Conservation (phyloP, 2,113 vertebrate genomes). For the Sorex fumeus region DNA sequence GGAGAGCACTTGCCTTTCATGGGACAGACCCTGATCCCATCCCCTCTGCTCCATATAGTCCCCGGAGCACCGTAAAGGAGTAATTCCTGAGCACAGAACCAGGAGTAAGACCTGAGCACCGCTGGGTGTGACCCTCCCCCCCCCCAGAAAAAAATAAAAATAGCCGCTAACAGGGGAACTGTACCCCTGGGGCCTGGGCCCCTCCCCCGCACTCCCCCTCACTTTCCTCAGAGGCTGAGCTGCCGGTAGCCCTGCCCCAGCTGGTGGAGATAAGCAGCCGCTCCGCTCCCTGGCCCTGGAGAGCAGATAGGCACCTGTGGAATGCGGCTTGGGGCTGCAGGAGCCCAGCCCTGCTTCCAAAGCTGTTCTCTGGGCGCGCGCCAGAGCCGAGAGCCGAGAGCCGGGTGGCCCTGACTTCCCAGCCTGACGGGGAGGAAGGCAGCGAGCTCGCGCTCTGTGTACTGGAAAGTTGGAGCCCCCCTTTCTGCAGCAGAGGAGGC, state of each 20-base stretch:
- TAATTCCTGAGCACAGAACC: too few relatives aligned
- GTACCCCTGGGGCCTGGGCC: not conserved
- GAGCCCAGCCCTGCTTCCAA: slow-evolving; percentile 17
- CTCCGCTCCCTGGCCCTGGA: not conserved
- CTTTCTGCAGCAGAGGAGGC: not conserved
- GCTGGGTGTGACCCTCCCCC: too few relatives aligned
- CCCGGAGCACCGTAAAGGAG: too few relatives aligned
- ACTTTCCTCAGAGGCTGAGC: not conserved
- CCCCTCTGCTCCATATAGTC: too few relatives aligned
- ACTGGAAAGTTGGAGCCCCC: not conserved
- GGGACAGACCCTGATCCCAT: too few relatives aligned
- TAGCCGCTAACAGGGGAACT: not conserved
- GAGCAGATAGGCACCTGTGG: not conserved
- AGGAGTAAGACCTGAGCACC: too few relatives aligned
- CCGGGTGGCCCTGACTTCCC: not conserved
- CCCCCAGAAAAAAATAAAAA: not conserved
- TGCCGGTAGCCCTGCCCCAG: not conserved
- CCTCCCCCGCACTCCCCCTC: not conserved
- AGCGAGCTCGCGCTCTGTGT: not conserved
- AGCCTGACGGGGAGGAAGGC: slow-evolving; percentile 38
- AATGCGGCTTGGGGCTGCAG: slow-evolving; percentile 63
- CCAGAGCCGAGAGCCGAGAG: slow-evolving; percentile 56
- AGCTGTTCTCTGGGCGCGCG: not conserved
- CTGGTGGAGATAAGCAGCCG: slow-evolving; percentile 28
- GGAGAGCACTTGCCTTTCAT: too few relatives aligned